These are phyloP conservation scores for Tubulanus polymorphus DNA, from an alignment of 2,888 invertebrate species.

Conservation along the genomic window DNA sequence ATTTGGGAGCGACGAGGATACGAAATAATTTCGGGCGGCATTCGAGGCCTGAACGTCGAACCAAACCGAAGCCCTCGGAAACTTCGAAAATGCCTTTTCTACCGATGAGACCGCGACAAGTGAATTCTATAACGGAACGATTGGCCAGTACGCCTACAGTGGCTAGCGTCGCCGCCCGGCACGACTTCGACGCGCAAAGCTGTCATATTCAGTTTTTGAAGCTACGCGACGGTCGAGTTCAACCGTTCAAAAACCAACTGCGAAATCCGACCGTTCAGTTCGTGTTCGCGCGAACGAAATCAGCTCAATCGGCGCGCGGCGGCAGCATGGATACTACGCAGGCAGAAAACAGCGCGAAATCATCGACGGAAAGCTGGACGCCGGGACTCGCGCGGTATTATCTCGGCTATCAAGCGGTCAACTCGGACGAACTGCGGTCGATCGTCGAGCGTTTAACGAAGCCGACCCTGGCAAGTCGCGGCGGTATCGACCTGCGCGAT, in stretches of 20 bases:
- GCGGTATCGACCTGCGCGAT: conserved; percentile 27
- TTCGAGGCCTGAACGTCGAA: no score
- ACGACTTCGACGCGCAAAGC: neutral
- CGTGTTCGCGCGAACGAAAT: neutral
- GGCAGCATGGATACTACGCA: neutral
- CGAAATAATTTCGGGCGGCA: no score
- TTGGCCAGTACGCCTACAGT: neutral
- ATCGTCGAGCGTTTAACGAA: conserved; percentile 32
- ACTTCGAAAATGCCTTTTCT: no score
- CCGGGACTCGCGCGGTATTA: conserved; percentile 12
- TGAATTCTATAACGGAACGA: neutral
- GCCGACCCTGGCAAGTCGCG: conserved; percentile 36
- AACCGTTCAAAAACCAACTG: neutral
- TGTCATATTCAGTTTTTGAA: neutral
- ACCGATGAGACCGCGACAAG: no score
- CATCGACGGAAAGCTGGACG: neutral
- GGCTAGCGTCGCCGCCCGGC: neutral
- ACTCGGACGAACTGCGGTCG: conserved; percentile 21
- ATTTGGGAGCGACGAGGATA: no score
- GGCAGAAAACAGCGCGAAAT: neutral
- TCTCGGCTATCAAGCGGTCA: conserved; percentile 1
- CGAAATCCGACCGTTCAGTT: neutral
- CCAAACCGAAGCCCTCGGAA: no score
- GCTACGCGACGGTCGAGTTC: neutral
- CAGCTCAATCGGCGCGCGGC: neutral